Evolutionary conservation across 2,888 invertebrate species (phyloP).

Genomic region (Cheilosia urbana): DNA sequence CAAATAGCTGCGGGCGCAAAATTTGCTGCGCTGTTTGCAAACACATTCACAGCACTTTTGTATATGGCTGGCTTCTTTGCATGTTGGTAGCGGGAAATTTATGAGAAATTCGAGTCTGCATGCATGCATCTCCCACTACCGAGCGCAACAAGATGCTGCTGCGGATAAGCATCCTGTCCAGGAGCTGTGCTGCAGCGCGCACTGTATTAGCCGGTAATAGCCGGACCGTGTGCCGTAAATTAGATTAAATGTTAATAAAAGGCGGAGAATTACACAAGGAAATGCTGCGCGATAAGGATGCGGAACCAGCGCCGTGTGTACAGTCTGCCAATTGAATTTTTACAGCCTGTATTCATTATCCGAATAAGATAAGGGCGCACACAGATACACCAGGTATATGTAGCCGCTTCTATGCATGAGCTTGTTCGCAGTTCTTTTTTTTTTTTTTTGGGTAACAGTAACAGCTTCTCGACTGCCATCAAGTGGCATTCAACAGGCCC

Average conservation of each 20-base stretch:
- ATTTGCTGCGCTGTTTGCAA: constrained; percentile 53
- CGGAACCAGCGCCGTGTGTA: constrained; percentile 59
- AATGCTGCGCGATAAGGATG: constrained; percentile 67
- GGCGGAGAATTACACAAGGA: constrained; percentile 72
- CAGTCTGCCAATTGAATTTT: constrained; percentile 68
- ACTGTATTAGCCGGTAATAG: constrained; percentile 69
- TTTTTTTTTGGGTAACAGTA: constrained; percentile 8
- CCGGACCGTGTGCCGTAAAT: constrained; percentile 74
- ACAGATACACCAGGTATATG: constrained; percentile 30
- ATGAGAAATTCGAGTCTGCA: constrained; percentile 67
- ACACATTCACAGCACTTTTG: constrained; percentile 4
- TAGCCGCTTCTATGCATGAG: constrained; percentile 12
- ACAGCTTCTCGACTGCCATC: constrained; percentile 2
- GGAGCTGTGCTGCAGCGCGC: constrained; percentile 16
- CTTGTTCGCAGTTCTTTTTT: constrained; percentile 1
- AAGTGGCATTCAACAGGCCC: constrained; percentile 53
- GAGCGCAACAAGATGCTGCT: constrained; percentile 64
- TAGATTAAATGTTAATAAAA: constrained; percentile 76
- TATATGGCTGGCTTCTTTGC: constrained; percentile 57
- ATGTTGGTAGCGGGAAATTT: constrained; percentile 69
- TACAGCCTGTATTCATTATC: constrained; percentile 74
- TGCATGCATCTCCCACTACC: constrained; percentile 38
- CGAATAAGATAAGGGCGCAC: constrained; percentile 60
- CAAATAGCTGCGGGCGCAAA: constrained; percentile 72
- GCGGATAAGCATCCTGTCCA: constrained; percentile 62